Evolutionary conservation across 1,140 invertebrate genomes (phyloP), one percentile per base, ranked within the genome.

Genomic region (Drosophila novamexicana): DNA sequence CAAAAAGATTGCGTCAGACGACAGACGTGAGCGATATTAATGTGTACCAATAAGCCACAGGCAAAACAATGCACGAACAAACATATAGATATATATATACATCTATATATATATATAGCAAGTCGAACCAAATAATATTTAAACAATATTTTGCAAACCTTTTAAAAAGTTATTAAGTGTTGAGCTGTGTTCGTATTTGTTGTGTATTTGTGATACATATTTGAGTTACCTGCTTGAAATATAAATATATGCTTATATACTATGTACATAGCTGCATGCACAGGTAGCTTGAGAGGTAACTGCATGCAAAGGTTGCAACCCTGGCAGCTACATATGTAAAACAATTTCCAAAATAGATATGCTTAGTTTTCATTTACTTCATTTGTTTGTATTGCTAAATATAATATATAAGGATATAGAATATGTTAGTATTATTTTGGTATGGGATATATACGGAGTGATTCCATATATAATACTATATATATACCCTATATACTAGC

Each of bases 81-180:
- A 16, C 39, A 42, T 36, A 22, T 32, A 52, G 14, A 29, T 34
- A 7, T 58, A 32, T 29, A 44, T 68, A 62, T 37, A n/a, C 18
- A 32, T 1, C 47, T 61, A 65, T 18, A 47, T 39, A 45, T 9
- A 6, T 49, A 36, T n/a, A 29, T 62, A 59, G 22, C 42, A 56
- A 36, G 47, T 50, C 71, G 59, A 79, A 86, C 75, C 86, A 83
- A 86, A 86, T 81, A 88, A 83, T 86, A 86, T 88, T 86, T 79
- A 79, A 88, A 88, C 83, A 88, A 70, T 71, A 83, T 88, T 77
- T 82, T 79, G 76, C 76, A 74, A 88, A 82, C 72, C 83, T 83
- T 88, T 89, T 83, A 73, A 85, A 88, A 86, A 85, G 57, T 61
- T 75, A 68, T 85, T 75, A 75, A 85, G 81, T 85, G 73, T 65